Conservation (phyloP, 2,888 invertebrate species). For the Scrobipalpa atriplicella region DNA sequence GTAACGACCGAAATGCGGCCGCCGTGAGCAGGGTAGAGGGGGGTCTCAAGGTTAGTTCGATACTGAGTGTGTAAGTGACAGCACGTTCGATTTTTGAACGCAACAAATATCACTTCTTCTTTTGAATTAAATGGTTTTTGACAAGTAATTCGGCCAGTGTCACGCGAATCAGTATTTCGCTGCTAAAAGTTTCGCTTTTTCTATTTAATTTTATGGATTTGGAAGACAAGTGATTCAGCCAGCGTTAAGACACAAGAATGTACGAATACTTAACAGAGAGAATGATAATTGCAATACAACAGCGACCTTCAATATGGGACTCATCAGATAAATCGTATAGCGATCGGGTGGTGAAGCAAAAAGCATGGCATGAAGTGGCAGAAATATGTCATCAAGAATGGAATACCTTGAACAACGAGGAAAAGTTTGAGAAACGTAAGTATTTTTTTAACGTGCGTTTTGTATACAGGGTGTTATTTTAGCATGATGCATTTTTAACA, state of each 20-base stretch:
- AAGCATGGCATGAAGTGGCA: background rate
- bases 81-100: background rate
- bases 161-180: too few relatives aligned
- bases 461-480: too few relatives aligned
- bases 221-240: too few relatives aligned
- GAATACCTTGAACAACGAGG: background rate
- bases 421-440: background rate
- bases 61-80: slow-evolving; percentile 3
- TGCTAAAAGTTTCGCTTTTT: too few relatives aligned
- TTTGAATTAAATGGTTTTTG: too few relatives aligned
- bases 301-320: background rate
- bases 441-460: background rate
- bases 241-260: background rate
- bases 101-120: too few relatives aligned
- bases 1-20: slow-evolving; percentile 6
- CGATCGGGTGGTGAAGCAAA: background rate
- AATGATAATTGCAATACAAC: background rate
- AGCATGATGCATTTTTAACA: too few relatives aligned
- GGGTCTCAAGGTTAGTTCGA: background rate
- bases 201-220: too few relatives aligned
- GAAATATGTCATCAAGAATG: background rate
- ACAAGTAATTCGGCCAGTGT: too few relatives aligned
- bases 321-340: background rate
- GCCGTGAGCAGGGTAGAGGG: background rate
- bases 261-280: background rate